These are phyloP conservation scores for Cloeon dipterum DNA, from an alignment of 2,888 invertebrate genomes.

Conservation along the genomic window DNA sequence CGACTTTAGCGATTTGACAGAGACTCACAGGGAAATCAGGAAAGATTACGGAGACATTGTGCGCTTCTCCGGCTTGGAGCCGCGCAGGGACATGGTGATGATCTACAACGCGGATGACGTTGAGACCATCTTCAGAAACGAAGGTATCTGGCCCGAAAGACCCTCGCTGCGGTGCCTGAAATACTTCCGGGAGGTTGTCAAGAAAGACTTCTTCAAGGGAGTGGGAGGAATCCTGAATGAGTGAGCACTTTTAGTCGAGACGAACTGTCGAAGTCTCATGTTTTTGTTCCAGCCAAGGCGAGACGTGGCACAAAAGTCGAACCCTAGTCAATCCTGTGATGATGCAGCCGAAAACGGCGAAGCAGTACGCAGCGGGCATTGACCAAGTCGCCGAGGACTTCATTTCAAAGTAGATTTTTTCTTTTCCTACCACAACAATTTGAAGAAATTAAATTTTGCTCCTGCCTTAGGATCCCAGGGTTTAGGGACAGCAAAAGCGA, in stretches of 20 bases:
- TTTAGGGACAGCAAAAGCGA: constrained; percentile 16
- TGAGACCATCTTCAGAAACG: constrained; percentile 14
- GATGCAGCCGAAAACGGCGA: too few species aligned
- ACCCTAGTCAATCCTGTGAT: too few species aligned
- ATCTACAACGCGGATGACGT: constrained; percentile 5
- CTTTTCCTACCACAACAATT: too few species aligned
- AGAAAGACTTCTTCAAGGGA: constrained; percentile 12
- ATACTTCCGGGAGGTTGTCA: constrained; percentile 15
- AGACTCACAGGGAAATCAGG: not conserved
- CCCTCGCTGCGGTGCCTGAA: constrained; percentile 19
- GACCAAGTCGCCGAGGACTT: too few species aligned
- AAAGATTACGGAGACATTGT: constrained; percentile 4
- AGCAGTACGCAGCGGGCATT: too few species aligned
- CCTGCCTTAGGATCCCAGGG: constrained; percentile 19
- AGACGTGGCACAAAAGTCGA: too few species aligned
- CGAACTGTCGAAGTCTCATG: too few species aligned
- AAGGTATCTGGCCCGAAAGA: constrained; percentile 19
- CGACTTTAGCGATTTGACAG: not conserved
- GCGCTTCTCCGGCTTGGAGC: constrained; percentile 1
- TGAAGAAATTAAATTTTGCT: too few species aligned
- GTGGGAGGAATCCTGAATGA: constrained; percentile 18
- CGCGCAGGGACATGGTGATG: constrained; percentile 4
- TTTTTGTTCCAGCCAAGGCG: too few species aligned
- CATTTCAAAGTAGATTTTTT: too few species aligned
- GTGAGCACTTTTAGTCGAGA: too few species aligned